A percentile compares a stretch with the other conserved stretches of the same genome.
These are phyloP conservation scores for Zalophus californianus DNA, from an alignment of 2,797 vertebrate species.

Conservation along the genomic window DNA sequence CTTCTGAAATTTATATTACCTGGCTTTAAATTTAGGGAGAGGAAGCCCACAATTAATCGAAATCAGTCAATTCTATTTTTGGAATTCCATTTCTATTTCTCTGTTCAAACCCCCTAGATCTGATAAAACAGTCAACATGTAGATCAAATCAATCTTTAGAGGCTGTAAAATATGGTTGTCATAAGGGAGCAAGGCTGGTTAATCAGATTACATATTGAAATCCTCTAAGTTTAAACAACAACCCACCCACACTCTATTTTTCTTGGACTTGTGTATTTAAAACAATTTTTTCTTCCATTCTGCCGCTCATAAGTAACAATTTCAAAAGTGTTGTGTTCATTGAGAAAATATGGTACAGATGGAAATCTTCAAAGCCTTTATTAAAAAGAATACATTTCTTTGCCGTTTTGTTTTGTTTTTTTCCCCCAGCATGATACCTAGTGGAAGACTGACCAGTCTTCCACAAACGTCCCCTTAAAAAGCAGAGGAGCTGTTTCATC, in stretches of 20 bases:
- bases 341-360: neutral
- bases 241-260: neutral
- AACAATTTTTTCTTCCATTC: neutral
- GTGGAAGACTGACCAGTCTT: neutral
- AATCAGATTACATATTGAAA: neutral
- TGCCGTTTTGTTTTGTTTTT: neutral
- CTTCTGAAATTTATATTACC: too few relatives aligned
- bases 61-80: neutral
- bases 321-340: neutral
- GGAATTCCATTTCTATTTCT: neutral
- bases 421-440: accelerated
- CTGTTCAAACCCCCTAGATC: neutral
- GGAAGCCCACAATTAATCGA: neutral
- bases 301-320: too few relatives aligned
- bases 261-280: neutral
- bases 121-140: neutral
- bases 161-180: neutral
- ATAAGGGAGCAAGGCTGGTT: too few relatives aligned
- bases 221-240: neutral
- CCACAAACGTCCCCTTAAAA: neutral
- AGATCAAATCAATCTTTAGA: neutral
- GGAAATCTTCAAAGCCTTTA: neutral
- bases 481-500: neutral
- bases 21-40: neutral
- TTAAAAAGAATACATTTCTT: neutral